These are phyloP conservation scores for Mermis nigrescens DNA, from an alignment of 2,888 invertebrate genomes.

Conservation along the genomic window DNA sequence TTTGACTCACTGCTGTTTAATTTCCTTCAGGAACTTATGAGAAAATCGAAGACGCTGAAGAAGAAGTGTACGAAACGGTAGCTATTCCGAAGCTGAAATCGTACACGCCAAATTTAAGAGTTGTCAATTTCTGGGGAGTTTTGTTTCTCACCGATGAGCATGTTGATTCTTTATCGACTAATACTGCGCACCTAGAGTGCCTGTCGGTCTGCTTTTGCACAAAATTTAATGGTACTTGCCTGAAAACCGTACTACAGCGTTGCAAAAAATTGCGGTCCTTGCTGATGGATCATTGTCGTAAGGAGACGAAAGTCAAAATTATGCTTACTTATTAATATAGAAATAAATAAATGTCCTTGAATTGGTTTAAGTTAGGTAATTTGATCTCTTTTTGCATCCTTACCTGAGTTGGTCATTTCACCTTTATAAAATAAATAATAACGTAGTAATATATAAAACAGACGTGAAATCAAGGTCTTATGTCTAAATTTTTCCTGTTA, in stretches of 20 bases:
- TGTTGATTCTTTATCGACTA: slow-evolving; percentile 65
- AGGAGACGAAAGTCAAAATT: too few relatives aligned
- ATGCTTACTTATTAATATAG: too few relatives aligned
- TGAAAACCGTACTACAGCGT: slow-evolving; percentile 77
- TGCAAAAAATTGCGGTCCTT: slow-evolving; percentile 76
- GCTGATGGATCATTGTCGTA: slow-evolving; percentile 89
- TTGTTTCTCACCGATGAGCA: slow-evolving; percentile 64
- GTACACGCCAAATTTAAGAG: slow-evolving; percentile 84
- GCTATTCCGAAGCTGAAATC: slow-evolving; percentile 96
- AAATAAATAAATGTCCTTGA: too few relatives aligned
- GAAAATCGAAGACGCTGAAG: slow-evolving; percentile 91
- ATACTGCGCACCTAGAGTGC: slow-evolving; percentile 59
- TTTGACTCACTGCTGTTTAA: too few relatives aligned
- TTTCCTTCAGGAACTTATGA: slow-evolving; percentile 74
- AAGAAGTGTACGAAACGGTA: slow-evolving; percentile 95
- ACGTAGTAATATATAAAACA: too few relatives aligned
- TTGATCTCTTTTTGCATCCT: too few relatives aligned
- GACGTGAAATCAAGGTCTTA: too few relatives aligned
- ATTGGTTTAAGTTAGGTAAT: too few relatives aligned
- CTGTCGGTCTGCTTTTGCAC: slow-evolving; percentile 89
- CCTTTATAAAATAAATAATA: too few relatives aligned
- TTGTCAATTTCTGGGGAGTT: slow-evolving; percentile 93
- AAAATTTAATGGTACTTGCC: slow-evolving; percentile 83
- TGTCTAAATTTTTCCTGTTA: too few relatives aligned
- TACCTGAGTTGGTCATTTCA: too few relatives aligned